These are phyloP conservation scores for Andrena fulva DNA, from an alignment of 2,888 invertebrate species.

Conservation along the genomic window DNA sequence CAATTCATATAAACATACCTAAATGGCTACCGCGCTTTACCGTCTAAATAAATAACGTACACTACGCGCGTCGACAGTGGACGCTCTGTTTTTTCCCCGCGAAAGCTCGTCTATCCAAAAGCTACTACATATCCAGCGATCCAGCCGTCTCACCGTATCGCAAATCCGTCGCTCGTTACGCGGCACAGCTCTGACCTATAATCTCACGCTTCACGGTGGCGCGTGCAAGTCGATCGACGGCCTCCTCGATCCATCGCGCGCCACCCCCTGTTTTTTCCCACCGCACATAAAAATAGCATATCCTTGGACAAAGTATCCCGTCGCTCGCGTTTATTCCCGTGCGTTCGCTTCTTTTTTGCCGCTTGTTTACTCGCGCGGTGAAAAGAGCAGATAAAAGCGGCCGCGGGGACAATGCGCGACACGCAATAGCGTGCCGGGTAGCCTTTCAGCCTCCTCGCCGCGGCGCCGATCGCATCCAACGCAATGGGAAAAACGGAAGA, in stretches of 20 bases:
- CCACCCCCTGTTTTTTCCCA: not conserved
- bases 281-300: slow-evolving; percentile 16
- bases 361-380: slow-evolving; percentile 3
- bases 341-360: not conserved
- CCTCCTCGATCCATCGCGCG: not conserved
- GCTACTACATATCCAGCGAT: too few relatives aligned
- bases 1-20: too few relatives aligned
- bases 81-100: too few relatives aligned
- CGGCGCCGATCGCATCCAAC: too few relatives aligned
- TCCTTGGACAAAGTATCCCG: slow-evolving; percentile 1
- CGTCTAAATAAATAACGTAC: too few relatives aligned
- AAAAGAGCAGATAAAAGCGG: slow-evolving; percentile 12
- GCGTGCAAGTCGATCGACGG: not conserved
- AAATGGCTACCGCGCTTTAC: too few relatives aligned
- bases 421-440: not conserved
- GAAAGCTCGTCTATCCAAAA: too few relatives aligned
- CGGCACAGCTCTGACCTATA: slow-evolving; percentile 6
- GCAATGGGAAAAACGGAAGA: not conserved
- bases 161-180: not conserved
- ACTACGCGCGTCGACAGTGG: too few relatives aligned
- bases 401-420: slow-evolving; percentile 4
- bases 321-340: not conserved
- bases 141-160: too few relatives aligned
- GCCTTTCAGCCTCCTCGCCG: not conserved
- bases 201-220: slow-evolving; percentile 1